These are phyloP conservation scores for Pygoscelis antarcticus DNA, from an alignment of 2,113 vertebrate species.

Conservation along the genomic window DNA sequence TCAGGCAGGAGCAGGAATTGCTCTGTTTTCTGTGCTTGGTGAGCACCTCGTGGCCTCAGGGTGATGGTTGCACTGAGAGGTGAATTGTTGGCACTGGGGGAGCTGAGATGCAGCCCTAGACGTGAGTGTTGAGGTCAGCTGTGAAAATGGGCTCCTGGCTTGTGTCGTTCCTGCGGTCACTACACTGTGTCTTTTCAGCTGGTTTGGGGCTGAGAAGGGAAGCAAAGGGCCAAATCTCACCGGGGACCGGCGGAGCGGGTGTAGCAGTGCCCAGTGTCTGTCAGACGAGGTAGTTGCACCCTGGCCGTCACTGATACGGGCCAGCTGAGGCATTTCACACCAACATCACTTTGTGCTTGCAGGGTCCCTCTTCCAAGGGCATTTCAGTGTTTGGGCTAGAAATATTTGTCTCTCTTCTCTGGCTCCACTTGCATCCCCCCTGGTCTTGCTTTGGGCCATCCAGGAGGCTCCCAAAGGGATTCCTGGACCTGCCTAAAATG, in stretches of 20 bases:
- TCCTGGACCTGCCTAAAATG: not conserved
- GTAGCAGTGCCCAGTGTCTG: not conserved
- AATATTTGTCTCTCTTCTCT: not conserved
- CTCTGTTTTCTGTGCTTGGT: not conserved
- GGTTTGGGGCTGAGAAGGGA: not conserved
- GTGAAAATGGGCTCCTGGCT: not conserved
- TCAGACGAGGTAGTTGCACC: not conserved
- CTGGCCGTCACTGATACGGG: not conserved
- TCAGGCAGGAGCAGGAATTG: not conserved
- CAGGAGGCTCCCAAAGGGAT: not conserved
- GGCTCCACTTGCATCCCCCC: not conserved
- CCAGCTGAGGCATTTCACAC: not conserved
- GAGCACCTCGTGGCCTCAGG: not conserved
- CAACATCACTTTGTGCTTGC: not conserved
- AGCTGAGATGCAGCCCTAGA: not conserved
- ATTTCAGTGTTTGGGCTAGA: not conserved
- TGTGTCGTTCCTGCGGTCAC: not conserved
- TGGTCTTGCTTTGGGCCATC: not conserved
- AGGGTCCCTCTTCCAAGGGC: not conserved
- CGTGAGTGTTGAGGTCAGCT: not conserved
- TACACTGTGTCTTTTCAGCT: accelerated
- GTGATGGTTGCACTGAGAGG: not conserved
- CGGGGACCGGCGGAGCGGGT: not conserved
- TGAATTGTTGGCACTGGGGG: not conserved
- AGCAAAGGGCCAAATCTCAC: not conserved